Conservation (phyloP, 2,888 invertebrate species). For the Cosmia pyralina region DNA sequence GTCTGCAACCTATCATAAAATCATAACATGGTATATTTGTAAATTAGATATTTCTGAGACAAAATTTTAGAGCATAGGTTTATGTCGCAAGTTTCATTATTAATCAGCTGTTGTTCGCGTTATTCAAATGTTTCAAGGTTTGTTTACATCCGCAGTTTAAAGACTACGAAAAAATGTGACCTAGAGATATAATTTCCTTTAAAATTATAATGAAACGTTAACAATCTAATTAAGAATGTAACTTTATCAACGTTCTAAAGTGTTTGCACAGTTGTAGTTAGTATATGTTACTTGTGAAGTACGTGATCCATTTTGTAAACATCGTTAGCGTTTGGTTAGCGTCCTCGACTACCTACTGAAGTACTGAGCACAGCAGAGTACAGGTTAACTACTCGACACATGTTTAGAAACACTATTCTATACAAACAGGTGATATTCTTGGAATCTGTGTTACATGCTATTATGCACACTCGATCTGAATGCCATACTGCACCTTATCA, state of each 20-base stretch:
- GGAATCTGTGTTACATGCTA: conserved; percentile 50
- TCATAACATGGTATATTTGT: conserved; percentile 39
- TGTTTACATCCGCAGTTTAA: conserved; percentile 44
- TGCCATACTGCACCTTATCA: conserved; percentile 26
- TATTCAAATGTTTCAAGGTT: conserved; percentile 39
- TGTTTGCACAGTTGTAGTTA: conserved; percentile 71
- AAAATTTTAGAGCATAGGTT: conserved; percentile 18
- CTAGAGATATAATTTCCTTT: conserved; percentile 15
- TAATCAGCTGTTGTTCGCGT: conserved; percentile 21
- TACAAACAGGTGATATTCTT: conserved; percentile 60
- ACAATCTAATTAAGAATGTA: conserved; percentile 58
- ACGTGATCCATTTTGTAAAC: conserved; percentile 86
- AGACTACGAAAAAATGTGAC: conserved; percentile 17
- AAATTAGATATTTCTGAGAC: conserved; percentile 26
- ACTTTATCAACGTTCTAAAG: conserved; percentile 54
- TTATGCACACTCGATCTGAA: conserved; percentile 38
- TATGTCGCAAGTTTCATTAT: conserved; percentile 20
- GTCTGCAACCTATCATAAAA: conserved; percentile 62
- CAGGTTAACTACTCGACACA: conserved; percentile 52
- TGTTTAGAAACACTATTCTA: conserved; percentile 57
- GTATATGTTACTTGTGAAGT: conserved; percentile 72
- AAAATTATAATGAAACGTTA: conserved; percentile 19
- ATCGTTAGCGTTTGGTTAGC: conserved; percentile 80
- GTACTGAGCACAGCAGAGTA: conserved; percentile 24
- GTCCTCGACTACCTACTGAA: conserved; percentile 57